These are phyloP conservation scores for Spisula subtruncata DNA, from an alignment of 2,888 invertebrate species.

Conservation along the genomic window DNA sequence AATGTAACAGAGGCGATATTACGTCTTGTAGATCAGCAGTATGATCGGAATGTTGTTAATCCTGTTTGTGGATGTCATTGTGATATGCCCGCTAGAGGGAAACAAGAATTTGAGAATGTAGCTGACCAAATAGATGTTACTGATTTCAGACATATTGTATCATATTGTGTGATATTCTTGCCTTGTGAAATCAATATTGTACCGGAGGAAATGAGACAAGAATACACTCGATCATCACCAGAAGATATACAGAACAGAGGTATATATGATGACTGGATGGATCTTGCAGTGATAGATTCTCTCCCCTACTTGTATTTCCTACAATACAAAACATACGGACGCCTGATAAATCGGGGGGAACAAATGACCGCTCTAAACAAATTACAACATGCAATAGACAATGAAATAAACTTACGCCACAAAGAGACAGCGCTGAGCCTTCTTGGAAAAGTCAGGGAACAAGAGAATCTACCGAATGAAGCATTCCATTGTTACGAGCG, in stretches of 20 bases:
- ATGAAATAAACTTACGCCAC: slow-evolving; percentile 17
- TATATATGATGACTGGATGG: not conserved
- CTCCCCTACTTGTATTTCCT: slow-evolving; percentile 28
- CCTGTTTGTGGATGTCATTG: not conserved
- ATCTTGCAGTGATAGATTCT: slow-evolving; percentile 36
- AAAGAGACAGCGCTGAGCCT: slow-evolving; percentile 33
- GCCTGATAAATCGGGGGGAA: not conserved
- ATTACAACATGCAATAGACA: not conserved
- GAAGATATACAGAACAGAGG: not conserved
- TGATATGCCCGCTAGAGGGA: not conserved
- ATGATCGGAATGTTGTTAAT: not conserved
- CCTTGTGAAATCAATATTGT: slow-evolving; percentile 4
- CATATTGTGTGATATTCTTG: not conserved
- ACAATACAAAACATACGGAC: slow-evolving; percentile 25
- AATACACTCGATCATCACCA: slow-evolving; percentile 23
- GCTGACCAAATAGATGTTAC: not conserved
- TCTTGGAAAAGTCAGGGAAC: slow-evolving; percentile 30
- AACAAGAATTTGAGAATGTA: not conserved
- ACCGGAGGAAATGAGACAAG: slow-evolving; percentile 20
- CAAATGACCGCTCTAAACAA: not conserved
- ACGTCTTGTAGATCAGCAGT: not conserved
- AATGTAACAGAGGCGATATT: not conserved
- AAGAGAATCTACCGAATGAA: slow-evolving; percentile 3
- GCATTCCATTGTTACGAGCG: slow-evolving; percentile 34
- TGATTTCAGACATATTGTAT: not conserved